These are phyloP conservation scores for Trichonephila inaurata DNA, from an alignment of 1,140 invertebrate genomes.

Conservation along the genomic window DNA sequence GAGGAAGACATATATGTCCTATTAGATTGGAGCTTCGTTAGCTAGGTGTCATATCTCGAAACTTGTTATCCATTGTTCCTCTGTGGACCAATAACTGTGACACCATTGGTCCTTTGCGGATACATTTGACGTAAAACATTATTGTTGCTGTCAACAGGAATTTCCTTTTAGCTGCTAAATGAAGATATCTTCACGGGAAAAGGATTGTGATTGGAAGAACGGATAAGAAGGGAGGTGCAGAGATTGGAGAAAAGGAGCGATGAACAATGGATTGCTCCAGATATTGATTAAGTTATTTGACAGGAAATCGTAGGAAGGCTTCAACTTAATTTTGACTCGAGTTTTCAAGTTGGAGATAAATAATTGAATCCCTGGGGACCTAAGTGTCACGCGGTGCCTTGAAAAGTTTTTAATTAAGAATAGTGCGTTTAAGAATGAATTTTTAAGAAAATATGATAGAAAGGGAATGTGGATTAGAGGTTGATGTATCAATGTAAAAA, in stretches of 20 bases:
- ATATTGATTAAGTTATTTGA: background rate
- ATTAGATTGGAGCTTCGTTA: background rate
- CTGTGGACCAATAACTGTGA: constrained; percentile 1
- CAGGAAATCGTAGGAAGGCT: background rate
- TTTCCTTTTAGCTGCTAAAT: background rate
- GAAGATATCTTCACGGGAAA: background rate
- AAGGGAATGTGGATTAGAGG: too few species aligned
- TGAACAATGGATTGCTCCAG: background rate
- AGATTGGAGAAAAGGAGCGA: background rate
- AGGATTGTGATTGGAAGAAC: background rate
- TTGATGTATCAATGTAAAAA: too few species aligned
- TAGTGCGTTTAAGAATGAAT: too few species aligned
- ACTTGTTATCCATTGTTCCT: constrained; percentile 31
- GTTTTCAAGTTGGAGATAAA: background rate
- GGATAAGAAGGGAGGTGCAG: background rate
- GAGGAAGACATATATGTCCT: background rate
- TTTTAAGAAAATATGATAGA: too few species aligned
- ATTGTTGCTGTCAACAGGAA: constrained; percentile 23
- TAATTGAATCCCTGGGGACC: too few species aligned
- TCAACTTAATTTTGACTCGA: background rate
- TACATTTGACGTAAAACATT: constrained; percentile 15
- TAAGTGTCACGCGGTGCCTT: too few species aligned
- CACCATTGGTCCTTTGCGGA: background rate
- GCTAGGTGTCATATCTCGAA: constrained; percentile 1
- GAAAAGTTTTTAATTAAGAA: too few species aligned